phyloP scores from a whole-genome alignment of 2,113 vertebrate species.

The Pipa parva region DNA sequence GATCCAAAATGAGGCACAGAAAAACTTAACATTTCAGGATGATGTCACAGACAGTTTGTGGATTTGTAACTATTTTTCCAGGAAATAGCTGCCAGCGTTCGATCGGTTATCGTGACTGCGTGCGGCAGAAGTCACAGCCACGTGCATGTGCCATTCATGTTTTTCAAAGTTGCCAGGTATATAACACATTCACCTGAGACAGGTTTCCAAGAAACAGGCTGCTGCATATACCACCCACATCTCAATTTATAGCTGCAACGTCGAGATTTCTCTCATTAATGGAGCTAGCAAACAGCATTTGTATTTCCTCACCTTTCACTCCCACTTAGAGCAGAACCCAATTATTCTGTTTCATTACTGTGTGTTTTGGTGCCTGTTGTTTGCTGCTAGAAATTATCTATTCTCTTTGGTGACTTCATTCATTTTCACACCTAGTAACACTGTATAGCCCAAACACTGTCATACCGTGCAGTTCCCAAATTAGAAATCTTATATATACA shows the following conservation, averaged over 20 bases:
- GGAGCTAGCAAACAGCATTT: constrained; percentile 22
- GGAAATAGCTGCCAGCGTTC: too few species aligned
- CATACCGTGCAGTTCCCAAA: background rate
- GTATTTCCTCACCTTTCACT: constrained; percentile 17
- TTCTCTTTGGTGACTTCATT: background rate
- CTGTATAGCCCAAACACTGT: background rate
- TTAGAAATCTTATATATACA: too few species aligned
- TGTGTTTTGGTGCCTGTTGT: constrained; percentile 7
- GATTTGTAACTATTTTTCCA: too few species aligned
- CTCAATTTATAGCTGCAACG: constrained; percentile 35
- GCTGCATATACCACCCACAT: constrained; percentile 20
- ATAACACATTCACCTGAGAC: background rate
- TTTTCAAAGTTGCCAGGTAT: too few species aligned
- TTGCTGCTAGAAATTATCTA: background rate
- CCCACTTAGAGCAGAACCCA: constrained; percentile 30
- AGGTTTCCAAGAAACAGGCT: background rate
- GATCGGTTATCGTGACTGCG: too few species aligned
- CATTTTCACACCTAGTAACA: background rate
- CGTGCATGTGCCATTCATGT: too few species aligned
- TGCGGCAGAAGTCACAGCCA: too few species aligned
- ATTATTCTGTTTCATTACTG: constrained; percentile 28
- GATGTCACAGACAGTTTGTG: too few species aligned
- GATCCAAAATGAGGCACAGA: too few species aligned
- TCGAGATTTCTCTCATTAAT: constrained; percentile 29
- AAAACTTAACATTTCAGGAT: too few species aligned